Conservation (phyloP, 2,113 vertebrate species). For the Melanerpes aurifrons region DNA sequence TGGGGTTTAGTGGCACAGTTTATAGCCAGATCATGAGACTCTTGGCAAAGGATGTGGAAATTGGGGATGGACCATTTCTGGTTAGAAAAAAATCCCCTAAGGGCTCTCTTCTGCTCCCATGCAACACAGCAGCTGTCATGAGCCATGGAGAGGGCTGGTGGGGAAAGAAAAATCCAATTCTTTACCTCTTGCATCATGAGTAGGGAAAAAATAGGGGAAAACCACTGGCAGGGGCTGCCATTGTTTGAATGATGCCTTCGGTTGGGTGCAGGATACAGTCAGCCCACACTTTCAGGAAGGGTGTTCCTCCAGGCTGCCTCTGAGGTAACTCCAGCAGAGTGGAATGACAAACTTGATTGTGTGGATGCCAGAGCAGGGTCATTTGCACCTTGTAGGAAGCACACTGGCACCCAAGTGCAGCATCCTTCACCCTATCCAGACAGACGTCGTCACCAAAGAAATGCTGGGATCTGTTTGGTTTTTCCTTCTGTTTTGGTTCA, state of each 20-base stretch:
- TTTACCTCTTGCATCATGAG: neutral
- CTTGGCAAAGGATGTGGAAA: neutral
- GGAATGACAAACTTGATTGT: neutral
- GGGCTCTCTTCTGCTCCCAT: neutral
- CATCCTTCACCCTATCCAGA: neutral
- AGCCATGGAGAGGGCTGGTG: neutral
- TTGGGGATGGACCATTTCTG: neutral
- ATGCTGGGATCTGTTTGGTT: neutral
- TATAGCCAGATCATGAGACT: neutral
- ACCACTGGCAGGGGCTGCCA: neutral
- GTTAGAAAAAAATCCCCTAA: neutral
- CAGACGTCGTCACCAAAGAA: neutral
- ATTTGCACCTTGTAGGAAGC: neutral
- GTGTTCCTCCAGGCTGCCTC: neutral
- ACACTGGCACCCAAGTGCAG: neutral
- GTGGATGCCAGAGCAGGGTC: neutral
- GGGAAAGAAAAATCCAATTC: neutral
- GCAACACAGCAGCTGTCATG: neutral
- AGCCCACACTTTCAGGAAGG: neutral
- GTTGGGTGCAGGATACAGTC: neutral
- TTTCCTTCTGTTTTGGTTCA: neutral
- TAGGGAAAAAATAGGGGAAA: rapidly evolving
- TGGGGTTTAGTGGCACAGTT: rapidly evolving
- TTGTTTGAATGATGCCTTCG: neutral
- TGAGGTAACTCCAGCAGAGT: neutral